Conservation (phyloP, 1,140 invertebrate genomes). For the Eumaeus atala region DNA sequence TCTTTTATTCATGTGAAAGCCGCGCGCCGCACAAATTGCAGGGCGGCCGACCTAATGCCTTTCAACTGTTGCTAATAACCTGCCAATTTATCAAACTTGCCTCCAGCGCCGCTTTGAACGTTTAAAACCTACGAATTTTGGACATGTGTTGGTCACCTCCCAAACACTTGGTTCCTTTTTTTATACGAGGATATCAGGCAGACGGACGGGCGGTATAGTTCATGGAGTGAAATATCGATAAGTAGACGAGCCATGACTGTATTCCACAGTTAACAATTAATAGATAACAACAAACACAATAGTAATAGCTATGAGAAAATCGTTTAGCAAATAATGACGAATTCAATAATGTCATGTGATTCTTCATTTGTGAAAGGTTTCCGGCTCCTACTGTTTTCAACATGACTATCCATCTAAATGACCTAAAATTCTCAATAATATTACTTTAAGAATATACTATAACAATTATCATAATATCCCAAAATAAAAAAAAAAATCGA, state of each 20-base stretch:
- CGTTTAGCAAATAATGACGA: too few species aligned
- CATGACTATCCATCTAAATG: background rate
- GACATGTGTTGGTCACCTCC: conserved; percentile 10
- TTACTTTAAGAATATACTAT: too few species aligned
- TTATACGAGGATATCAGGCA: too few species aligned
- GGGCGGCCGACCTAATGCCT: conserved; percentile 66
- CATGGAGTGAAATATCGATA: too few species aligned
- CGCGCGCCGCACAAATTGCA: conserved; percentile 60
- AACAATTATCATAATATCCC: too few species aligned
- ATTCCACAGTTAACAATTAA: too few species aligned
- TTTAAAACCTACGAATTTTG: conserved; percentile 7
- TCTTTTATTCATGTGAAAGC: conserved; percentile 65
- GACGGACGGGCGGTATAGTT: background rate
- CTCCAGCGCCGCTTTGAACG: conserved; percentile 28
- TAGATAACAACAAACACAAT: too few species aligned
- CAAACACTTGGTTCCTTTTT: conserved; percentile 1
- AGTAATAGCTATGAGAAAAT: too few species aligned
- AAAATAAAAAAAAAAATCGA: background rate
- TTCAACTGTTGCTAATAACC: conserved; percentile 73
- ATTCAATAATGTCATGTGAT: too few species aligned
- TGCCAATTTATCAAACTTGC: conserved; percentile 70
- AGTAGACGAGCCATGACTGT: too few species aligned
- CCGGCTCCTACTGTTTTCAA: background rate
- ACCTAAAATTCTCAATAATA: too few species aligned
- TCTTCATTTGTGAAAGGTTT: too few species aligned